These are phyloP conservation scores for Eupithecia centaureata DNA, from an alignment of 2,888 invertebrate genomes.

Conservation along the genomic window DNA sequence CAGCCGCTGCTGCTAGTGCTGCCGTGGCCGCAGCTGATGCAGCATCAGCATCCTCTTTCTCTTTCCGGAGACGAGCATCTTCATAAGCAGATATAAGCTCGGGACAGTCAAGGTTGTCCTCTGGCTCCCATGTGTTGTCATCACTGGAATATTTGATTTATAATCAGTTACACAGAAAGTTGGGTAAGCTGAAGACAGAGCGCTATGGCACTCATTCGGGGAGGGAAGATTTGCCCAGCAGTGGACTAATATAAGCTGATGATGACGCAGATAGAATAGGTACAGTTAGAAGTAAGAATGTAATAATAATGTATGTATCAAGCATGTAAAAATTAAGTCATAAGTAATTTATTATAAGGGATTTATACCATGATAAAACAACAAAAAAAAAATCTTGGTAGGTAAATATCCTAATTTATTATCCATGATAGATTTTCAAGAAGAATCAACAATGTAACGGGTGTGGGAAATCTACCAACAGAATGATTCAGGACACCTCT, in stretches of 20 bases:
- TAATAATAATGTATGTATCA: no score
- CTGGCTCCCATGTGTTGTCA: constrained; percentile 94
- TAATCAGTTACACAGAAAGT: not conserved
- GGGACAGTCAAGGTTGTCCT: constrained; percentile 91
- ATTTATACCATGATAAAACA: no score
- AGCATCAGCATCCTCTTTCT: constrained; percentile 58
- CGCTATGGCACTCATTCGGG: no score
- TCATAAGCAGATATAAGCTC: constrained; percentile 89
- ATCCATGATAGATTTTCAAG: no score
- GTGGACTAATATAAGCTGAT: no score
- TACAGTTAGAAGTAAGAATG: no score
- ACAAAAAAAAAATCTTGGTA: not conserved
- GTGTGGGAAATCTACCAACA: not conserved
- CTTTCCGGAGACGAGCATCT: constrained; percentile 81
- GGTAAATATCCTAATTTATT: not conserved
- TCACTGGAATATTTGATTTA: constrained; percentile 71
- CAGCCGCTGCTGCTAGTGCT: constrained; percentile 39
- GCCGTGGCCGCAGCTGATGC: constrained; percentile 41
- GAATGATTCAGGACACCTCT: not conserved
- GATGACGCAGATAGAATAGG: no score
- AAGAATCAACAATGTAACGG: not conserved
- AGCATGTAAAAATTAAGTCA: not conserved
- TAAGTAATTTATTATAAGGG: no score
- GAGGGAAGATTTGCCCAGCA: no score
- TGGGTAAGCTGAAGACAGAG: not conserved